Evolutionary conservation across 92 coral and sea anemone genomes (phyloP).

Genomic region (Heteractis magnifica): DNA sequence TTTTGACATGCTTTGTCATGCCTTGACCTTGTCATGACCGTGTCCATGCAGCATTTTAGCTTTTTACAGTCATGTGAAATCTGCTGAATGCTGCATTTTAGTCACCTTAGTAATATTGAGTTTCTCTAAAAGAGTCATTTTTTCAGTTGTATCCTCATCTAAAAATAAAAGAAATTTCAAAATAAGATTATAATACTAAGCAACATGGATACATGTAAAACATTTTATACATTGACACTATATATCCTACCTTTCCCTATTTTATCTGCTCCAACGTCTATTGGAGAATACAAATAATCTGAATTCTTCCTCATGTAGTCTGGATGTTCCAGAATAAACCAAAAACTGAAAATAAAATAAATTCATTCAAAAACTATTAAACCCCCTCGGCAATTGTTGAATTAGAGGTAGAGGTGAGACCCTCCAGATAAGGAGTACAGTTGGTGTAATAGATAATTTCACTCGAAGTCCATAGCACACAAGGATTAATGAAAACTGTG

Average conservation of each 20-base stretch:
- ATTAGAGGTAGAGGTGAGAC: too few species aligned
- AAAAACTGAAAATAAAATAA: constrained; percentile 37
- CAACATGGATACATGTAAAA: background rate
- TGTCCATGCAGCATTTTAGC: too few species aligned
- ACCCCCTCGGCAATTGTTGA: too few species aligned
- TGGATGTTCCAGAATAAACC: constrained; percentile 60
- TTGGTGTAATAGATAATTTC: too few species aligned
- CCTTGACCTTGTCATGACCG: too few species aligned
- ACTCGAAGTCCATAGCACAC: too few species aligned
- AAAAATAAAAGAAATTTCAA: constrained; percentile 10
- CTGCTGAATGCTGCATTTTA: background rate
- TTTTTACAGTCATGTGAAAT: too few species aligned
- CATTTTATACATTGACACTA: background rate
- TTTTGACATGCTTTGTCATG: too few species aligned
- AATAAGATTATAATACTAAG: background rate
- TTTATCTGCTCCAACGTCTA: background rate
- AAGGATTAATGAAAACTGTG: too few species aligned
- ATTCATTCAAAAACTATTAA: background rate
- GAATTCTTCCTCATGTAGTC: background rate
- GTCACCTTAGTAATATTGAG: constrained; percentile 53
- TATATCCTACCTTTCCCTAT: background rate
- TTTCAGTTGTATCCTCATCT: constrained; percentile 22
- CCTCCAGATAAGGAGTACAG: too few species aligned
- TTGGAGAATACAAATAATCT: constrained; percentile 14
- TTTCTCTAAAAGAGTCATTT: constrained; percentile 31